Conservation (phyloP, 2,113 vertebrate genomes). For the Mystacornis crossleyi region DNA sequence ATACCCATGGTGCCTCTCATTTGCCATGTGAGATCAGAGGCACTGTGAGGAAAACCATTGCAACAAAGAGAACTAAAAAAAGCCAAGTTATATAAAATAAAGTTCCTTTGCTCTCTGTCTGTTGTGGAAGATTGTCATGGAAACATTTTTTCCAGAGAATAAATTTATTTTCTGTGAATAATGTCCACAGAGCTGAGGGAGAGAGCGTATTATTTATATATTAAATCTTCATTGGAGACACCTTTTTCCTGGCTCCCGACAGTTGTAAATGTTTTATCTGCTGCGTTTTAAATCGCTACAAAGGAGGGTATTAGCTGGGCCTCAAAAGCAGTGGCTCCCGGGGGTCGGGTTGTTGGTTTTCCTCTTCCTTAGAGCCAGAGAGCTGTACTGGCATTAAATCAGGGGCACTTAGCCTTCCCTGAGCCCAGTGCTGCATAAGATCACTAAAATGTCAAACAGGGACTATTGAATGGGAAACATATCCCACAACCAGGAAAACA, state of each 20-base stretch:
- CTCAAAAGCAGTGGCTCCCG: neutral
- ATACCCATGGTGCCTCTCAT: neutral
- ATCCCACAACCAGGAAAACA: neutral
- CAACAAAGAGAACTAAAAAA: constrained; percentile 62
- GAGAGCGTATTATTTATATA: neutral
- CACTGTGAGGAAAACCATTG: neutral
- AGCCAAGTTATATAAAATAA: constrained; percentile 54
- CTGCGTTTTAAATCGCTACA: constrained; percentile 19
- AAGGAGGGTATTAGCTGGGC: neutral
- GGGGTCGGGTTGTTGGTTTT: neutral
- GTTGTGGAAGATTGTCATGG: constrained; percentile 67
- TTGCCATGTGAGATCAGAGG: neutral
- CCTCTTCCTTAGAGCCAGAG: neutral
- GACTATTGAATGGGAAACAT: neutral
- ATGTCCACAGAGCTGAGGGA: neutral
- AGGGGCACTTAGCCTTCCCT: neutral
- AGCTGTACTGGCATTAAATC: neutral
- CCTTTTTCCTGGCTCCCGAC: neutral
- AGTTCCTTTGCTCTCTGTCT: constrained; percentile 51
- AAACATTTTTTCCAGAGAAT: constrained; percentile 56
- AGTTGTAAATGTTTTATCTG: constrained; percentile 23
- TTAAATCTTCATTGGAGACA: neutral
- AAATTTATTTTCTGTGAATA: constrained; percentile 57
- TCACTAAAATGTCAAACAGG: neutral
- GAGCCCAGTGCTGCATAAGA: neutral